These are phyloP conservation scores for Drosophila prosaltans DNA, from an alignment of 1,140 invertebrate species.

Conservation along the genomic window DNA sequence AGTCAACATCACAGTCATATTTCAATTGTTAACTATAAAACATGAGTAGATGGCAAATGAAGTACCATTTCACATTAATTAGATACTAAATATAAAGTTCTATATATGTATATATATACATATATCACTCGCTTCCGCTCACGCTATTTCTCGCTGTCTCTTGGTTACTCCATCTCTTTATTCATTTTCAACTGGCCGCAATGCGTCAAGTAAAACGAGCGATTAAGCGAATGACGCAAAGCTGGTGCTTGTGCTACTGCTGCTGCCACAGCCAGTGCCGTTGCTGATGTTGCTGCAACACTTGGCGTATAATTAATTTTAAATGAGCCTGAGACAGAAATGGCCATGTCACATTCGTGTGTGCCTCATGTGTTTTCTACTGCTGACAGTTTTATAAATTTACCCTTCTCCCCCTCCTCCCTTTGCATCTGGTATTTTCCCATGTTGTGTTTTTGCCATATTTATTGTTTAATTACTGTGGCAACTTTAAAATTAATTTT, in stretches of 20 bases:
- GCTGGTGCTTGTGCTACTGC: slow-evolving; percentile 35
- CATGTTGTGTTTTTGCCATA: slow-evolving; percentile 46
- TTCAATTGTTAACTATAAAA: slow-evolving; percentile 24
- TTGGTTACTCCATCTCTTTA: slow-evolving; percentile 22
- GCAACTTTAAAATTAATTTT: slow-evolving; percentile 65
- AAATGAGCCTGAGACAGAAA: slow-evolving; percentile 61
- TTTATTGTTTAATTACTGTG: slow-evolving; percentile 73
- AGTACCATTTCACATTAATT: slow-evolving; percentile 56
- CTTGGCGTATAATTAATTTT: slow-evolving; percentile 78
- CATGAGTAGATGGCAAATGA: slow-evolving; percentile 48
- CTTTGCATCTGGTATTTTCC: slow-evolving; percentile 20
- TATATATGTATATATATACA: neutral
- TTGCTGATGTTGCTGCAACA: slow-evolving; percentile 41
- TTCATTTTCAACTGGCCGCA: slow-evolving; percentile 26
- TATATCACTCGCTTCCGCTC: neutral
- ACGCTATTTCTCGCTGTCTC: neutral
- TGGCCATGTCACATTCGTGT: slow-evolving; percentile 36
- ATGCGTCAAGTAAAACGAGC: slow-evolving; percentile 61
- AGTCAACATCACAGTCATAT: slow-evolving; percentile 10
- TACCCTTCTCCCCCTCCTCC: slow-evolving; percentile 19
- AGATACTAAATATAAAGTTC: slow-evolving; percentile 45
- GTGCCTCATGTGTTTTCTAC: slow-evolving; percentile 38
- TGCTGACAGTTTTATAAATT: slow-evolving; percentile 56
- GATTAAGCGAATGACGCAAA: slow-evolving; percentile 73
- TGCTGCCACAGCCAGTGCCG: neutral